Base-by-base conservation (phyloP, 2,797 vertebrate genomes). In the Adrianichthys oophorus region DNA sequence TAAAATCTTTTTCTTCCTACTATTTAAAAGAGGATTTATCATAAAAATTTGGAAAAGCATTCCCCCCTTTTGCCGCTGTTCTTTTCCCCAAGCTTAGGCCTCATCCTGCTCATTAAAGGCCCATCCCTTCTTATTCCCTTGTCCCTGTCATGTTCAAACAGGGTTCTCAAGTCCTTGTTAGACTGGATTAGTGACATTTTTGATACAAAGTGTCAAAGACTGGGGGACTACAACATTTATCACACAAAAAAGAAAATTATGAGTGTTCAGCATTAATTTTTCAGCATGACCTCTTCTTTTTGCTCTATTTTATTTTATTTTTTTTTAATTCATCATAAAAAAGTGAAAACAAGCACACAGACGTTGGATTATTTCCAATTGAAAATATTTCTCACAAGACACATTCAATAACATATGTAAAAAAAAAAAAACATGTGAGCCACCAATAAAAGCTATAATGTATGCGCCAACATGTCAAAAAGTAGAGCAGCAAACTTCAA, bases 11-110 rank as follows among this genome's bases (percentile, higher is more conserved):
- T 18, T 26, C 13, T 43, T 60, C 60, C 55, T 72, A 29, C 44
- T 24, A 53, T 87, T 90, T 83, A 88, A 87, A 79, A 82, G 72
- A 86, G 68, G 66, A 43, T 71, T 78, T 76, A 63, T 78, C 68
- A 82, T 87, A 83, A 87, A 89, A 87, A 82, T 89, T 84, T 89
- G 90, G 90, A 82, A 41, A 76, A 79, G 77, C 83, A 79, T 85
- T 86, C 85, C 72, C 65, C 48, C 52, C 68, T 82, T 62, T 79
- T 73, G 75, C 79, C 80, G 65, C 68, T 63, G 59, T 77, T 83
- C 67, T 73, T 70, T 76, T 79, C 79, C 68, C 68, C 52, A 48
- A 72, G 80, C 70, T 74, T 80, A 84, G 85, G 83, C 79, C 76
- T 75, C 83, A 76, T 87, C 72, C 73, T 87, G 74, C 79, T 86